Evolutionary conservation across 2,113 vertebrate genomes (phyloP).

Genomic region (Microcebus griseorufus): DNA sequence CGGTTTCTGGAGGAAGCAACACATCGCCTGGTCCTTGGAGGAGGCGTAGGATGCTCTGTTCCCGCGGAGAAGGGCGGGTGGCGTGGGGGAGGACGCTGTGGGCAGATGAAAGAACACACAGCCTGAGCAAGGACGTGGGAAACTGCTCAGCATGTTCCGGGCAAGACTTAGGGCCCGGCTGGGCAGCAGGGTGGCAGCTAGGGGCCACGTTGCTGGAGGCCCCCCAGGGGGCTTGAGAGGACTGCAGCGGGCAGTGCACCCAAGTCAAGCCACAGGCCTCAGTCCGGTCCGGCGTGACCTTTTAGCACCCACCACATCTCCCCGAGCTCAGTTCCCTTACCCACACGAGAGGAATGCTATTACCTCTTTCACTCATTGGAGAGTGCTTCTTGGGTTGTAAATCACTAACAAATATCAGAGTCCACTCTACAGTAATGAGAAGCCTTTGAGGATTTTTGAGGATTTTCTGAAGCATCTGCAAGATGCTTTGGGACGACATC

Average conservation of each 20-base stretch:
- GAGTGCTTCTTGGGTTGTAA: not conserved
- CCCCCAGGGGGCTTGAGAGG: not conserved
- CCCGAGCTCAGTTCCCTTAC: not conserved
- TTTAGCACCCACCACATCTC: too few relatives aligned
- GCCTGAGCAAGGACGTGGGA: not conserved
- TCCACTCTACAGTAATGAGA: not conserved
- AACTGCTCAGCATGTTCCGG: not conserved
- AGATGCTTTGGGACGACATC: not conserved
- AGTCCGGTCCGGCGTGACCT: not conserved
- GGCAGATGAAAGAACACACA: not conserved
- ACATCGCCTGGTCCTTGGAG: not conserved
- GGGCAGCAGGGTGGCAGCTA: not conserved
- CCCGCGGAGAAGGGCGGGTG: not conserved
- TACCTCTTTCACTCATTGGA: not conserved
- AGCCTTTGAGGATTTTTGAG: not conserved
- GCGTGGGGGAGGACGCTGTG: not conserved
- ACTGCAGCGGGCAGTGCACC: fast-evolving
- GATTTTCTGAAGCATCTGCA: not conserved
- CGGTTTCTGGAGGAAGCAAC: not conserved
- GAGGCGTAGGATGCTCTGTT: not conserved
- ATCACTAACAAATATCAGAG: not conserved
- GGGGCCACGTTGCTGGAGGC: not conserved
- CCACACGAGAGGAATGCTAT: not conserved
- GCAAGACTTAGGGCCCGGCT: not conserved
- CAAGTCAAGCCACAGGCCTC: not conserved